Conservation (phyloP, 2,797 vertebrate species). For the Calcarius lapponicus region DNA sequence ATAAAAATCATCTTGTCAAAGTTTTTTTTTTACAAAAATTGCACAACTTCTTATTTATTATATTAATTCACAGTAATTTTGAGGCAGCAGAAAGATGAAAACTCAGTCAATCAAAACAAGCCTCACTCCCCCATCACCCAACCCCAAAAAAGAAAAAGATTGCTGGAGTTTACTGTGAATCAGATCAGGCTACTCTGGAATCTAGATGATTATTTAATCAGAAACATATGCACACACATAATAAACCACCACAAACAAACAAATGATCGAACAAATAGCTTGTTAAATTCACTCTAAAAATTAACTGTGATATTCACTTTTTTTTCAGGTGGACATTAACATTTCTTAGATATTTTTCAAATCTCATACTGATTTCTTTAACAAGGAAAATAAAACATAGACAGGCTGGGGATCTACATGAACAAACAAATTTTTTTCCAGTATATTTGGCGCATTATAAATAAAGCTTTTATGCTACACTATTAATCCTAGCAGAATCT, state of each 20-base stretch:
- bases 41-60: not conserved
- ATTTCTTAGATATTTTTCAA: not conserved
- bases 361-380: not conserved
- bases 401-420: not conserved
- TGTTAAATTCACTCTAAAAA: not conserved
- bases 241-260: not conserved
- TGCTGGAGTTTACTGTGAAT: not conserved
- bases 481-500: not conserved
- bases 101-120: not conserved
- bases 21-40: not conserved
- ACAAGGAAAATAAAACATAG: not conserved
- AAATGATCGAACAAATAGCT: not conserved
- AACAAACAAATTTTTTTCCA: not conserved
- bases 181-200: not conserved
- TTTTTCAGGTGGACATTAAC: not conserved
- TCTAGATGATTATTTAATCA: not conserved
- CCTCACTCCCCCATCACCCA: accelerated
- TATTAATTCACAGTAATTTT: not conserved
- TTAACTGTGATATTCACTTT: not conserved
- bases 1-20: not conserved
- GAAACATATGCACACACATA: not conserved
- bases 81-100: not conserved
- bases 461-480: not conserved
- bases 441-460: not conserved
- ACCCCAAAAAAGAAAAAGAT: accelerated